Evolutionary conservation across 2,113 vertebrate genomes (phyloP).

Genomic region (Lethenteron reissneri): DNA sequence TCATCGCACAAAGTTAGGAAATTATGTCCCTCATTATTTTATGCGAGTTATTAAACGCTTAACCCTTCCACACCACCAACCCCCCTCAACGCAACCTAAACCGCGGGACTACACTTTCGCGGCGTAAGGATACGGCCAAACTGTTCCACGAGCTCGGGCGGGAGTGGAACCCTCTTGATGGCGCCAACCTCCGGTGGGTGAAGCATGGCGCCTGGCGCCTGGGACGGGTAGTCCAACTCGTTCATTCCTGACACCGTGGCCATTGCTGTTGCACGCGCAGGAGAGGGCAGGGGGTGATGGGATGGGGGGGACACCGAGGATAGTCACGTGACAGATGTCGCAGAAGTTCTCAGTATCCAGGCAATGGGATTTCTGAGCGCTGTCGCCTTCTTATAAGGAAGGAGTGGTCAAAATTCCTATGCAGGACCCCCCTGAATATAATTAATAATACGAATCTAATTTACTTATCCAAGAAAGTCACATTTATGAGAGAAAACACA

Average conservation of each 20-base stretch:
- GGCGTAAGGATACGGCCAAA: conserved; percentile 77
- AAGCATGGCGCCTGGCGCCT: conserved; percentile 58
- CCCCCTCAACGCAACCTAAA: no score
- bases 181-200: conserved; percentile 71
- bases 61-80: no score
- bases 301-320: not conserved
- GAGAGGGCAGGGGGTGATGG: conserved; percentile 11
- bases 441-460: no score
- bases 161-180: conserved; percentile 59
- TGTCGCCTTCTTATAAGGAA: not conserved
- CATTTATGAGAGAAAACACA: no score
- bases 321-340: not conserved
- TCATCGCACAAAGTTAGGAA: no score
- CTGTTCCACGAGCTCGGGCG: conserved; percentile 80
- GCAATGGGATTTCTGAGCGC: not conserved
- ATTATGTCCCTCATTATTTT: no score
- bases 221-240: conserved; percentile 93
- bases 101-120: no score
- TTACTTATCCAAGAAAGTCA: no score
- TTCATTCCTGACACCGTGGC: conserved; percentile 73
- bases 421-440: no score
- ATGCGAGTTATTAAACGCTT: no score
- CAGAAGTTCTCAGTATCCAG: not conserved
- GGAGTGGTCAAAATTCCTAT: not conserved
- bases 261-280: conserved; percentile 26